Conservation (phyloP, 2,888 invertebrate genomes). For the Dorcus hopei region DNA sequence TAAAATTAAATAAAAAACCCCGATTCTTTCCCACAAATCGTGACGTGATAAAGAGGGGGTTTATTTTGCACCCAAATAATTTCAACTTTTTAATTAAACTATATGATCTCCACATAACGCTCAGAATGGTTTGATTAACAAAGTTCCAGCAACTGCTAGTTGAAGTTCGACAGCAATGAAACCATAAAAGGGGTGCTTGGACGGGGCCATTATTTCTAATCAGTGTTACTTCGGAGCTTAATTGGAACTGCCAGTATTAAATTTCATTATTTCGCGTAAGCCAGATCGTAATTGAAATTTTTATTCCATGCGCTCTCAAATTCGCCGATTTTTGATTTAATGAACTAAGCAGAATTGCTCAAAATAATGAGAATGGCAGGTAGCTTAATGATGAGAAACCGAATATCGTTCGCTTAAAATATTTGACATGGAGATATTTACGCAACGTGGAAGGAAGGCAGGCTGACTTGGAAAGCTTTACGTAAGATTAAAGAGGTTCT, state of each 20-base stretch:
- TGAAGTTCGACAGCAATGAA: slow-evolving; percentile 1
- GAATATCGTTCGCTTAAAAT: too few species aligned
- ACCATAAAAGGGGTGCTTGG: not conserved
- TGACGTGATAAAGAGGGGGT: slow-evolving; percentile 1
- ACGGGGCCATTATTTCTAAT: not conserved
- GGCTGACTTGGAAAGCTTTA: not conserved
- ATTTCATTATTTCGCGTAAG: too few species aligned
- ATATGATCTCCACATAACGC: not conserved
- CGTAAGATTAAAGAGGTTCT: not conserved
- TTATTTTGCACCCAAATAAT: not conserved
- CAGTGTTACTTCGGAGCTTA: not conserved
- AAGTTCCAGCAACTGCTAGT: not conserved
- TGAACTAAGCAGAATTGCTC: too few species aligned
- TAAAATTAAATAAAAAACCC: too few species aligned
- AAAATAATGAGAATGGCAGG: too few species aligned
- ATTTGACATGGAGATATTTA: too few species aligned
- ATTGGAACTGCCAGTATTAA: not conserved
- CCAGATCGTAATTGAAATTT: too few species aligned
- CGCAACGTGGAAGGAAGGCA: not conserved
- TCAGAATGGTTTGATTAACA: slow-evolving; percentile 1
- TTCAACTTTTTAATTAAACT: not conserved
- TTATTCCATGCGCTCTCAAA: too few species aligned
- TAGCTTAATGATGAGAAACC: too few species aligned
- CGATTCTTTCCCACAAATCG: not conserved
- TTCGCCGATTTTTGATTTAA: too few species aligned